Conservation (phyloP, 2,797 vertebrate species). For the Eremophila alpestris region DNA sequence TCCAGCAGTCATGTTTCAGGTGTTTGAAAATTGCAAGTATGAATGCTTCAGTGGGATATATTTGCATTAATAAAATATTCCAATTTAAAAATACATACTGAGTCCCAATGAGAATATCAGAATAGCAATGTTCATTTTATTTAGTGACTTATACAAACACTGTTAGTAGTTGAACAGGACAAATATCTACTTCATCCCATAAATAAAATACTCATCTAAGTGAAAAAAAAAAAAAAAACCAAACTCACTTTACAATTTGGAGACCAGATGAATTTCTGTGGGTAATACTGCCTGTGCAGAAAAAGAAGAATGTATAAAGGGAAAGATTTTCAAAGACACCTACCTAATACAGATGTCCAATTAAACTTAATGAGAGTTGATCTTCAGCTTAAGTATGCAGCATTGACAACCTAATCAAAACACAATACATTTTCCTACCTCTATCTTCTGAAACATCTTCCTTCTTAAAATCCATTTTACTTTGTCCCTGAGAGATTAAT, state of each 20-base stretch:
- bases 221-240: background rate
- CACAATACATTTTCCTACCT: background rate
- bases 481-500: background rate
- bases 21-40: background rate
- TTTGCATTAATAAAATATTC: background rate
- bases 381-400: background rate
- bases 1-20: background rate
- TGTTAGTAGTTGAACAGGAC: background rate
- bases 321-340: slow-evolving; percentile 23
- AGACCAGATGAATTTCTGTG: background rate
- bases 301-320: background rate
- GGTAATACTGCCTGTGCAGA: background rate
- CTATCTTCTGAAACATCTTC: background rate
- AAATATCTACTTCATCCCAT: background rate
- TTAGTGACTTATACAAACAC: background rate
- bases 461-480: background rate
- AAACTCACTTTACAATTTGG: background rate
- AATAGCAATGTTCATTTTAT: background rate
- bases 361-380: slow-evolving; percentile 5
- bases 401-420: background rate
- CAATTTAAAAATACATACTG: background rate
- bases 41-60: background rate
- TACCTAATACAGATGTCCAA: background rate
- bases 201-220: background rate
- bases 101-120: background rate